Evolutionary conservation across 2,888 invertebrate genomes (phyloP), one percentile per base, ranked within the genome.

Genomic region (Napeogenes inachia): DNA sequence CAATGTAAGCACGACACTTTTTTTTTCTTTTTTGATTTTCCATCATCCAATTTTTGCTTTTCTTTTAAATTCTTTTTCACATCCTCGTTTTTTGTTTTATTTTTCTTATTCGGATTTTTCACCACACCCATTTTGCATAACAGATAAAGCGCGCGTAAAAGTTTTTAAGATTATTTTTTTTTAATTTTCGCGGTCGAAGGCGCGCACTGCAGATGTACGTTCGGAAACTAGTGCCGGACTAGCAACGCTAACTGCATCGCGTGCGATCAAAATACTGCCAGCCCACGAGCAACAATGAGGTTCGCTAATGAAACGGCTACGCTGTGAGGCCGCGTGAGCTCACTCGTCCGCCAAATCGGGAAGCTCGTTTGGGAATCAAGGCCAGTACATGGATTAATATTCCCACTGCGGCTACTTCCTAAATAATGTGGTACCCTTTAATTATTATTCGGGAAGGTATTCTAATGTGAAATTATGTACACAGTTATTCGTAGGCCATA

Each of bases 1-100:
- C 90, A 90, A 82, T 90, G 90, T 82, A 90, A 88, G 81, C 90
- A 90, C 78, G 90, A 90, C 80, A 90, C 86, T 73, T 77, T 80
- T 71, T 82, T 89, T 84, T 89, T 90, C 82, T 89, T 89, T 81
- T 89, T 89, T 82, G 85, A 85, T 87, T 89, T 89, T 71, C 76
- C 83, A 65, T 81, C 79, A 70, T 80, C 80, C 71, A 82, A 80
- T 74, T 86, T 86, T 61, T 78, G 68, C 77, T 88, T 87, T 46
- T 82, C 84, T 69, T 86, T 87, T 55, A 77, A 71, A 67, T 71
- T 71, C 61, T 71, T 73, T 65, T 71, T 68, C 66, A 70, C 64
- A 55, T 70, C 63, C 45, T 71, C 72, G 56, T 70, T 68, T 66
- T 76, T 86, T 79, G 73, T 68, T 70, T 74, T 75, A 62, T 81